Base-by-base conservation (phyloP, 2,888 invertebrate species). In the Volucella inanis region DNA sequence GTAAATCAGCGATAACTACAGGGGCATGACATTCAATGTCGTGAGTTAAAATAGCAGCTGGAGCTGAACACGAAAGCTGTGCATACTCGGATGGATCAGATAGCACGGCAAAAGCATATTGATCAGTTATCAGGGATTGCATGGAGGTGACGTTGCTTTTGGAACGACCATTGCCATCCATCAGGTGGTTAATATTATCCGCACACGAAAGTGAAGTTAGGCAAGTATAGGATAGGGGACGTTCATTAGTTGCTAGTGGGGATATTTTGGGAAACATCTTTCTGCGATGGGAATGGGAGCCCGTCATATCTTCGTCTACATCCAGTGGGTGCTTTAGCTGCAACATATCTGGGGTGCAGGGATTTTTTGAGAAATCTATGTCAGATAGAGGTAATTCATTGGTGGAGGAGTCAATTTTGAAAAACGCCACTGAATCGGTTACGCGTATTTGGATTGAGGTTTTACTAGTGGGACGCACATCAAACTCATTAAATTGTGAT, bases 371-470 rank as follows among this genome's bases (percentile, higher is more conserved):
- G 87, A 94, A 94, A 89, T 93, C 93, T 89, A 94, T 93, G 87
- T 94, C 94, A 79, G 95, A 95, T 88, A 95, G 91, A 76, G 95
- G 95, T 89, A 95, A 92, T 92, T 95, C 95, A 92, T 95, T 95
- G 86, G 94, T 95, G n/a, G 95, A 93, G 68, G 94, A 94, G 90
- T 94, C 94, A 43, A 91, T 91, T 88, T 91, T 91, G 75, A 89
- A 91, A 55, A 91, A 89, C 11, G 91, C 89, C 71, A 90, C 78
- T 31, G 88, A 89, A 55, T 90, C 90, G 14, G 90, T 90, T 62
- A 91, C 88, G 2, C 90, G 90, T 52, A 91, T 89, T 87, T 90
- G 90, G 50, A 89, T 88, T n/a, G 87, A 83, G 72, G 76, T 83
- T 43, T 78, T 68, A 61, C 86, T 86, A 87, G 72, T 81, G 14